Conservation (phyloP, 2,888 invertebrate genomes). For the Hypolimnas misippus region DNA sequence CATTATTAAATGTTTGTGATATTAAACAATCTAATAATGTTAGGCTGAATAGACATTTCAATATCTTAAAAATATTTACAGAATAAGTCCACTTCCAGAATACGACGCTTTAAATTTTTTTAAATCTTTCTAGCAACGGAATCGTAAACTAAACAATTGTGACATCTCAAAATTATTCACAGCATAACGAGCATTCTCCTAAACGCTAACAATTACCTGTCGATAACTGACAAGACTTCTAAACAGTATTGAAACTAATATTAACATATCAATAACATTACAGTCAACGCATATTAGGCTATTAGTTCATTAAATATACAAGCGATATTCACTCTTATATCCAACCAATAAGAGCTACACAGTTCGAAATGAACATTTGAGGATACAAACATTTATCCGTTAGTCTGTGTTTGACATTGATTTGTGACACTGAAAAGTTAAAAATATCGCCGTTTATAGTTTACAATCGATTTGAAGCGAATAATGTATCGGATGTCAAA, state of each 20-base stretch:
- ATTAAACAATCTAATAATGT: neutral
- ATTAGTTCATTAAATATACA: neutral
- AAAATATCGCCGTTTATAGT: constrained; percentile 1
- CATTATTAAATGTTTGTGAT: too few species aligned
- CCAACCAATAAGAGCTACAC: neutral
- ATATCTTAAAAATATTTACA: too few species aligned
- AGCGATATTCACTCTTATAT: neutral
- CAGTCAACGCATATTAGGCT: neutral
- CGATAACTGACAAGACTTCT: constrained; percentile 41
- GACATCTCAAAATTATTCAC: constrained; percentile 35
- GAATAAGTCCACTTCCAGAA: neutral
- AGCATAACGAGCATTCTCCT: constrained; percentile 25
- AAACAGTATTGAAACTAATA: constrained; percentile 46
- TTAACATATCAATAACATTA: constrained; percentile 48
- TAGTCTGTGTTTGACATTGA: constrained; percentile 13
- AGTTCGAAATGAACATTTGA: neutral
- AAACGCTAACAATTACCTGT: constrained; percentile 42
- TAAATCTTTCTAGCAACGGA: constrained; percentile 8
- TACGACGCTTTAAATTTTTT: neutral
- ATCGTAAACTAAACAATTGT: constrained; percentile 19
- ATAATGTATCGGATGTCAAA: constrained; percentile 8
- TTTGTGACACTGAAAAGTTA: constrained; percentile 11
- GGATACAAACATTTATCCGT: constrained; percentile 11
- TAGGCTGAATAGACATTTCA: too few species aligned
- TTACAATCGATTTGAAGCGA: constrained; percentile 1